Base-by-base conservation (phyloP, 92 coral and sea anemone genomes). In the Zoanthus gigantus region DNA sequence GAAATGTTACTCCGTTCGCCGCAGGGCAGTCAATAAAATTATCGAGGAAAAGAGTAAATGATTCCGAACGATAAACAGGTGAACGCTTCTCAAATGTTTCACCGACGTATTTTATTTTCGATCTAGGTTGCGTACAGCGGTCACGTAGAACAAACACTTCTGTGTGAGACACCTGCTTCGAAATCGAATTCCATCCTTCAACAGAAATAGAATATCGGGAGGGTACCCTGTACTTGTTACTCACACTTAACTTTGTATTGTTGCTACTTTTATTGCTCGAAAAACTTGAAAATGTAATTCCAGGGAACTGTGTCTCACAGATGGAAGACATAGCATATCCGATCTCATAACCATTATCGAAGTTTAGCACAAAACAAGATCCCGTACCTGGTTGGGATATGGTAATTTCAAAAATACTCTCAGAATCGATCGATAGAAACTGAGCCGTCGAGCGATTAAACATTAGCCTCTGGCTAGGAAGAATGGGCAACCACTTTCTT, bases 1-100 rank as follows among this genome's bases (percentile, higher is more conserved):
- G 17, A 63, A 81, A 81, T 3, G 32, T 81, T 45, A 81, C 74
- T 12, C 85, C 85, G 23, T 42, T 81, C 14, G 75, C 75, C 13
- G 85, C 85, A 7, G 85, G 85, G n/a, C 85, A 81, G 47, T 81
- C 85, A 66, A 81, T 81, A 5, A 15, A 47, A 81, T 65, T 81
- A 30, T 81, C 85, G 46, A 58, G 66, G 28, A 14, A 81, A 16
- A 81, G 85, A 10, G 85, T 66, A 37, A 81, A 80, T 3, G 74
- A 57, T 45, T 42, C 0, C 73, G 85, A 63, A 18, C 74, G 74
- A 65, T 80, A 80, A 5, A 80, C 44, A 4, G 85, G 37, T 29
- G 5, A 61, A 9, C 57, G 58, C 34, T 63, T 34, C 8, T 37
- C 58, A 32, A 80, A 28, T 9, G 60, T 80, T 44, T 80, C 57